These are phyloP conservation scores for Sardina pilchardus DNA, from an alignment of 2,113 vertebrate species.

Conservation along the genomic window DNA sequence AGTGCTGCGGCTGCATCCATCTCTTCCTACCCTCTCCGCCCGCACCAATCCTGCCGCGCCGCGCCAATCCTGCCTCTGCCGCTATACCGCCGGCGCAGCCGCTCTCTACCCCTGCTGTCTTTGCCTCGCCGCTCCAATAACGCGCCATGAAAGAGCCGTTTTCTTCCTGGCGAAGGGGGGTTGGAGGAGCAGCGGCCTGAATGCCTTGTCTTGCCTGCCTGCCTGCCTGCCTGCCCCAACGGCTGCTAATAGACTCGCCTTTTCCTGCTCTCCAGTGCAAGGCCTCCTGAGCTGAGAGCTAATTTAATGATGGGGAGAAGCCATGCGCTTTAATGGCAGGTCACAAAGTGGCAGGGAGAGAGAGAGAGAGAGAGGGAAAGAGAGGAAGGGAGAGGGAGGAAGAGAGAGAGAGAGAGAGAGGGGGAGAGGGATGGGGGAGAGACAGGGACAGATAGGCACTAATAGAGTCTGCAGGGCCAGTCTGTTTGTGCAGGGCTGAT, in stretches of 20 bases:
- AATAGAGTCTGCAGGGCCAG: slow-evolving; percentile 39
- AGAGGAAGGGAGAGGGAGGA: slow-evolving; percentile 19
- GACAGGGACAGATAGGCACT: slow-evolving; percentile 10
- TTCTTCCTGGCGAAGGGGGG: slow-evolving; percentile 38
- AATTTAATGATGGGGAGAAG: slow-evolving; percentile 67
- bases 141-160: slow-evolving; percentile 60
- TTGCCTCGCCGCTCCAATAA: slow-evolving; percentile 55
- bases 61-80: background rate
- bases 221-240: background rate
- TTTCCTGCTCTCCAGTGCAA: slow-evolving; percentile 53
- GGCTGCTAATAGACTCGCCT: slow-evolving; percentile 60
- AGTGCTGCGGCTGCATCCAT: slow-evolving; percentile 40
- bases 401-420: slow-evolving; percentile 24
- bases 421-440: slow-evolving; percentile 21
- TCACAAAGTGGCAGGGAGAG: slow-evolving; percentile 24
- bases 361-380: slow-evolving; percentile 23
- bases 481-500: background rate
- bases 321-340: slow-evolving; percentile 52
- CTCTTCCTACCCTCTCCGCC: slow-evolving; percentile 33
- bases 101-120: slow-evolving; percentile 38
- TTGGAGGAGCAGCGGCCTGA: slow-evolving; percentile 41
- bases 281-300: slow-evolving; percentile 57
- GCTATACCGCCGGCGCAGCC: slow-evolving; percentile 48
- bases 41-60: background rate
- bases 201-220: too few species aligned